phyloP scores from a whole-genome alignment of 1,140 invertebrate genomes.

The Nasonia giraulti region DNA sequence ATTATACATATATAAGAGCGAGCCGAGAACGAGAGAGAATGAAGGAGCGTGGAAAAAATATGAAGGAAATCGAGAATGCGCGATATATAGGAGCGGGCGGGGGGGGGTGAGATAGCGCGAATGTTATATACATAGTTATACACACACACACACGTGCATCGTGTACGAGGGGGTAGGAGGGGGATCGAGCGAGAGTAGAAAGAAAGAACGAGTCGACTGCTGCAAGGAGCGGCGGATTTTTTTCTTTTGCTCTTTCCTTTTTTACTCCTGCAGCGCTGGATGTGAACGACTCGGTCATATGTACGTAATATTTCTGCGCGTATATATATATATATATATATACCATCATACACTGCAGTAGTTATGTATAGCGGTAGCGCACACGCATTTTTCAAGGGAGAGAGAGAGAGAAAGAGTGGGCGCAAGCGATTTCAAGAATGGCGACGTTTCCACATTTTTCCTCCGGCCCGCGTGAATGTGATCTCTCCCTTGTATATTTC shows the following conservation, averaged over 20 bases:
- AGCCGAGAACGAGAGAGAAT: constrained; percentile 19
- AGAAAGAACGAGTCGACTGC: not conserved
- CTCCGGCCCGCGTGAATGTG: too few species aligned
- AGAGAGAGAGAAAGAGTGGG: too few species aligned
- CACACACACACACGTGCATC: not conserved
- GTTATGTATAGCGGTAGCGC: not conserved
- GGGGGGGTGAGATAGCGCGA: constrained; percentile 18
- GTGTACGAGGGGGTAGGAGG: not conserved
- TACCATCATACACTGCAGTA: too few species aligned
- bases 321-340: not conserved
- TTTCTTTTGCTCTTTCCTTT: too few species aligned
- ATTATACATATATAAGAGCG: constrained; percentile 12
- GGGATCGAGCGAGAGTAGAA: not conserved
- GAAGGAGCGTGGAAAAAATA: constrained; percentile 22
- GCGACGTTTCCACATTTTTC: constrained; percentile 36
- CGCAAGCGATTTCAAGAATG: constrained; percentile 45
- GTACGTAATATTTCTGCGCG: constrained; percentile 22
- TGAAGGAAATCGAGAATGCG: constrained; percentile 46
- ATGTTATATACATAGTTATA: constrained; percentile 1
- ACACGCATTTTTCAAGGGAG: constrained; percentile 23
- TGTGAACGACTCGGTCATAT: not conserved
- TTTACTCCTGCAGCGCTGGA: constrained; percentile 5
- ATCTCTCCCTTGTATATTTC: constrained; percentile 2
- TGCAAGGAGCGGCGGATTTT: constrained; percentile 29
- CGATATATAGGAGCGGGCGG: constrained; percentile 25